Conservation (phyloP, 2,797 vertebrate species). For the Artibeus jamaicensis region DNA sequence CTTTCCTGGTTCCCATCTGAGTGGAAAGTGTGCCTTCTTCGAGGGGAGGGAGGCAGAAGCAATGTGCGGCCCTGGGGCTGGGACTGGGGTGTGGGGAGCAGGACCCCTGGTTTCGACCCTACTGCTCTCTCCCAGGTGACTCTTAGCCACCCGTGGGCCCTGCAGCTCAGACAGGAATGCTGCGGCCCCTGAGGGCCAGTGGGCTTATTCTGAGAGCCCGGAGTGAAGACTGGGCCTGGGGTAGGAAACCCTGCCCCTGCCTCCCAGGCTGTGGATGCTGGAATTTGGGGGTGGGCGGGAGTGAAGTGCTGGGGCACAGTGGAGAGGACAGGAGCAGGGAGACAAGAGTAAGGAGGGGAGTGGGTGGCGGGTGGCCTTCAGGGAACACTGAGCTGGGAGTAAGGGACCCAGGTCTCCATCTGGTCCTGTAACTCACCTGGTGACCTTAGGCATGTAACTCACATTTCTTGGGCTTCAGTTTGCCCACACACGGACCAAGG, state of each 20-base stretch:
- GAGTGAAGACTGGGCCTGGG: not conserved
- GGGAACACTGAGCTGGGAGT: not conserved
- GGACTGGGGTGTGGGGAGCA: not conserved
- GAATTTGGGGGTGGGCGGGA: not conserved
- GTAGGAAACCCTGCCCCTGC: not conserved
- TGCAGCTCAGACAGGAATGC: not conserved
- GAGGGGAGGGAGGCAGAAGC: not conserved
- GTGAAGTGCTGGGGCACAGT: not conserved
- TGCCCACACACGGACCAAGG: not conserved
- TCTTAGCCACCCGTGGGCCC: not conserved
- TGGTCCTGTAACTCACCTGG: not conserved
- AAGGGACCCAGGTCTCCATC: not conserved
- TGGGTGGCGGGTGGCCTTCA: not conserved
- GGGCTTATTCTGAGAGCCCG: not conserved
- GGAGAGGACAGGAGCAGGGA: not conserved
- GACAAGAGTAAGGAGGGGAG: not conserved
- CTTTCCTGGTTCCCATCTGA: conserved; percentile 52
- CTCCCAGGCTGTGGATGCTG: not conserved
- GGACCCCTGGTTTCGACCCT: not conserved
- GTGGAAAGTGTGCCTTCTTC: conserved; percentile 48
- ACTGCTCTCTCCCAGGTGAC: not conserved
- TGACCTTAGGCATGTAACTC: not conserved
- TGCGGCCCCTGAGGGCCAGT: not conserved
- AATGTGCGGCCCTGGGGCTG: too few relatives aligned
- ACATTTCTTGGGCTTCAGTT: not conserved